Evolutionary conservation across 2,888 invertebrate genomes (phyloP).

Genomic region (Acronicta psi): DNA sequence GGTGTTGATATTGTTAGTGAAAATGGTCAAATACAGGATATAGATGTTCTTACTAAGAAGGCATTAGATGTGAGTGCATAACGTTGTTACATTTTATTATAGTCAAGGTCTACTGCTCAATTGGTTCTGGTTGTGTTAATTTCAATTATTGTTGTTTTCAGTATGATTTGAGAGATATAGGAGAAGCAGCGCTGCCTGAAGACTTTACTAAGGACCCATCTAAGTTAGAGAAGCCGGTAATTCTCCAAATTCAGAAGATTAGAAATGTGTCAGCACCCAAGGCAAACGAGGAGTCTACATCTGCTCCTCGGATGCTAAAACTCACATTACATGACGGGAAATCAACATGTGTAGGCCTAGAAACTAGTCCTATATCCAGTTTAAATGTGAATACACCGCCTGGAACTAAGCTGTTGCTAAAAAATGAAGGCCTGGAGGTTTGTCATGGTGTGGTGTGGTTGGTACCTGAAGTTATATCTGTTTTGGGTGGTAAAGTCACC

Average conservation of each 20-base stretch:
- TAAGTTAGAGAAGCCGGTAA: conserved; percentile 89
- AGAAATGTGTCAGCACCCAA: conserved; percentile 97
- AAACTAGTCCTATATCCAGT: conserved; percentile 91
- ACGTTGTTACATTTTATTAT: conserved; percentile 21
- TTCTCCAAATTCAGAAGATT: conserved; percentile 96
- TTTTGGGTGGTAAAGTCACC: conserved; percentile 95
- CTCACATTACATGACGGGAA: conserved; percentile 96
- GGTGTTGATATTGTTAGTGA: conserved; percentile 91
- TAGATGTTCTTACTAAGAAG: conserved; percentile 90
- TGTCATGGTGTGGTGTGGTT: conserved; percentile 93
- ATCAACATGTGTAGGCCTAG: conserved; percentile 93
- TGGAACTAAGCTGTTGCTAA: conserved; percentile 93
- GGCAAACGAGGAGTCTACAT: conserved; percentile 94
- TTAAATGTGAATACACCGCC: conserved; percentile 96
- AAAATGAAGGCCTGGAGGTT: conserved; percentile 84
- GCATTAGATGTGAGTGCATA: conserved; percentile 91
- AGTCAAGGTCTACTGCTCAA: conserved; percentile 46
- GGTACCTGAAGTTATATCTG: conserved; percentile 90
- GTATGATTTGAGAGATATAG: conserved; percentile 94
- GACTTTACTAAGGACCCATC: conserved; percentile 90
- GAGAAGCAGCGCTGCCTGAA: conserved; percentile 92
- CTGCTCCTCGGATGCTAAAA: conserved; percentile 95
- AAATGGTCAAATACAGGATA: conserved; percentile 90
- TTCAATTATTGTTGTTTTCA: conserved; percentile 72
- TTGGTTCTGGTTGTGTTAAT: conserved; percentile 46